Base-by-base conservation (phyloP, 2,888 invertebrate species). In the Plebejus argus region DNA sequence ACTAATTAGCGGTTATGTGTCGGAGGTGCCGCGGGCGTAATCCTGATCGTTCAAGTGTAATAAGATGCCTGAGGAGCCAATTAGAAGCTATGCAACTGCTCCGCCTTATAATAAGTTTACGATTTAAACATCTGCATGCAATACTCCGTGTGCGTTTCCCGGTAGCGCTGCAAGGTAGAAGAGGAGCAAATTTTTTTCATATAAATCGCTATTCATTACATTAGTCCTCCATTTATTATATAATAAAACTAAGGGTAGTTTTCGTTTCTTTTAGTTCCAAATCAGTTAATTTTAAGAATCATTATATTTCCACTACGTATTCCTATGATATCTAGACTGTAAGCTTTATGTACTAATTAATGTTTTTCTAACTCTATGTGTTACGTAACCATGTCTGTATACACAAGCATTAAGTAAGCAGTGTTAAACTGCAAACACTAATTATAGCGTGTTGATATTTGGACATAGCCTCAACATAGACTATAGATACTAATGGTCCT, bases 381-480 rank as follows among this genome's bases (percentile, higher is more conserved):
- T 66, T 23, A 66, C 15, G 61, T 23, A 66, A 66, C 15, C 28
- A 6, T 66, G 23, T 61, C 12, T 33, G 28, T 66, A 18, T 72
- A 72, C 39, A 39, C 1, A 72, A 12, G n/a, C n/a, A n/a, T n/a
- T n/a, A n/a, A n/a, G 12, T 45, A 20, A 12, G n/a, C 53, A 23
- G 23, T 53, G 72, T 45, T 45, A 12, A 79, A 78, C 81, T 83
- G 83, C 83, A 85, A 84, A 85, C 81, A 82, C 83, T 80, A 85
- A 85, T 84, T 85, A 85, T 85, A 83, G 84, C 82, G 84, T 85
- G 86, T 84, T 85, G 84, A 86, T 86, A 83, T 83, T 82, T 84
- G 74, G 23, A 53, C 28, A 6, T 45, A 49, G 20, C 53, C 53
- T 53, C 49, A 74, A 49, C 15, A 74, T 18, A 28, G 28, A 53